A percentile compares a stretch with the other conserved stretches of the same genome.
phyloP scores from a whole-genome alignment of 1,140 invertebrate species.

The Adoxophyes honmai region DNA sequence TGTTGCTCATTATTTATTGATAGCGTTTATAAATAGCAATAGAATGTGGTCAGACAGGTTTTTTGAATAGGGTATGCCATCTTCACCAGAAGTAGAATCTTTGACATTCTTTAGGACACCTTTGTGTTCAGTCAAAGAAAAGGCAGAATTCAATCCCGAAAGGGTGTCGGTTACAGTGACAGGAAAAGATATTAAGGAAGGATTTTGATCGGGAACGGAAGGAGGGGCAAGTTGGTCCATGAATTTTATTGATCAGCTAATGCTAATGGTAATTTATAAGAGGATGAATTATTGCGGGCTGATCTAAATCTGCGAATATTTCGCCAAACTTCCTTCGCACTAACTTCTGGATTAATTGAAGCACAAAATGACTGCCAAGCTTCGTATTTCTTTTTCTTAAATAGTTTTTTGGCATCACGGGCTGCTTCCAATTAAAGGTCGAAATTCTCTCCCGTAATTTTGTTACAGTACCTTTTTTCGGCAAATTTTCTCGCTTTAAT shows the following conservation, averaged over 20 bases:
- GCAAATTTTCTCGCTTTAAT: conserved; percentile 24
- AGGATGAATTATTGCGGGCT: not conserved
- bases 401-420: too few relatives aligned
- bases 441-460: conserved; percentile 20
- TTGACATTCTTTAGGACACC: too few relatives aligned
- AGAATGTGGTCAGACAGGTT: too few relatives aligned
- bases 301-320: conserved; percentile 19
- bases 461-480: conserved; percentile 17
- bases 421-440: conserved; percentile 12
- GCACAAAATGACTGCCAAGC: conserved; percentile 25
- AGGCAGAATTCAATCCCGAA: not conserved
- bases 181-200: not conserved
- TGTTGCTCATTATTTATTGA: too few relatives aligned
- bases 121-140: conserved; percentile 20
- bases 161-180: not conserved
- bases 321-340: conserved; percentile 17
- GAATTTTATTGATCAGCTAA: conserved; percentile 1
- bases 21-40: conserved; percentile 8
- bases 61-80: conserved; percentile 23
- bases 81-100: conserved; percentile 25
- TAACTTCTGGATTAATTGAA: conserved; percentile 23
- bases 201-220: not conserved
- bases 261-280: not conserved
- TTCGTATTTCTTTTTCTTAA: too few relatives aligned
- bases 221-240: conserved; percentile 13